Percentiles rank a stretch among this genome's conserved stretches.
These are phyloP conservation scores for Rhodophaea formosa DNA, from an alignment of 2,888 invertebrate genomes.

Conservation along the genomic window DNA sequence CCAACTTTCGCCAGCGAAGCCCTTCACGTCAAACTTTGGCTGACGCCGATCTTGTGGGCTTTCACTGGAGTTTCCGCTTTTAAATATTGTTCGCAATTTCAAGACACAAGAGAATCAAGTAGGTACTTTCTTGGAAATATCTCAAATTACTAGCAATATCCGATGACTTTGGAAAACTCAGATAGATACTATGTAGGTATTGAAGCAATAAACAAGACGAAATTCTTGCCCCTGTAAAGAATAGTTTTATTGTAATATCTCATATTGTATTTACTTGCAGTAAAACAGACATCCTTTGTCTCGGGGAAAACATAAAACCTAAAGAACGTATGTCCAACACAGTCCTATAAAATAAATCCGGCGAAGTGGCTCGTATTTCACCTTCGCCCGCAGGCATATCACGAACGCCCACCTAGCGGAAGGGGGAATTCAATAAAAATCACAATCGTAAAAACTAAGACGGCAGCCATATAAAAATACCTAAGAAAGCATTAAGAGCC, in stretches of 20 bases:
- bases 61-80: conserved; percentile 28
- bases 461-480: conserved; percentile 77
- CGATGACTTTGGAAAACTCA: background rate
- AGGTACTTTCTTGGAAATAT: background rate
- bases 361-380: conserved; percentile 75
- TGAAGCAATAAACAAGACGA: too few relatives aligned
- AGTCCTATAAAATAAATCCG: conserved; percentile 73
- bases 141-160: background rate
- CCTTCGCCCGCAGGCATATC: conserved; percentile 64
- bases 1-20: conserved; percentile 52
- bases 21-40: conserved; percentile 36
- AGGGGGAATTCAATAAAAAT: conserved; percentile 76
- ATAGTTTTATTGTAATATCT: background rate
- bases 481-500: conserved; percentile 77
- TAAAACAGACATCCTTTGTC: conserved; percentile 30
- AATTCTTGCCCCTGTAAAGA: too few relatives aligned
- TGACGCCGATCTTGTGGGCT: conserved; percentile 34
- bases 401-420: conserved; percentile 51
- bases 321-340: conserved; percentile 50
- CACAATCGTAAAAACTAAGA: conserved; percentile 79
- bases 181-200: too few relatives aligned
- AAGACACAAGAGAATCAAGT: background rate
- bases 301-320: conserved; percentile 50
- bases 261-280: background rate
- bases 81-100: conserved; percentile 10